phyloP scores from a whole-genome alignment of 2,113 vertebrate species.

The Hyaena hyaena region DNA sequence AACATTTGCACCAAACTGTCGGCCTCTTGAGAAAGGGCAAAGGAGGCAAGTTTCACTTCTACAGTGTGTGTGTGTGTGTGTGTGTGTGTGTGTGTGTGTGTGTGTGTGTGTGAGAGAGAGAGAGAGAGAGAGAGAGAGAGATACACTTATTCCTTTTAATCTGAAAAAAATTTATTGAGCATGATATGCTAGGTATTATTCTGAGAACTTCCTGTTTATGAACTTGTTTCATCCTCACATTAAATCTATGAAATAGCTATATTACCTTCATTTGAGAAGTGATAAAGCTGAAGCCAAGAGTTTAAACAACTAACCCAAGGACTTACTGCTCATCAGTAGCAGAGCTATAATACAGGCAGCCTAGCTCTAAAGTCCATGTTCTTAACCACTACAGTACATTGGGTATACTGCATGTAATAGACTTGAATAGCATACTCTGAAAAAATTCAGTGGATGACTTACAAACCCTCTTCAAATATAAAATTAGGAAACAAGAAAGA shows the following conservation, averaged over 20 bases:
- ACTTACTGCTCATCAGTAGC: background rate
- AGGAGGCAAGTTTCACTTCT: background rate
- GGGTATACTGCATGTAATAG: background rate
- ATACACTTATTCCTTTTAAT: background rate
- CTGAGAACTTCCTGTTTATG: slow-evolving; percentile 12
- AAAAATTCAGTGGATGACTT: background rate
- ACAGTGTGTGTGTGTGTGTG: background rate
- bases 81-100: background rate
- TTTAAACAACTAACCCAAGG: background rate
- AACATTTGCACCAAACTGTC: background rate
- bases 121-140: too few species aligned
- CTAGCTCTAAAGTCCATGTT: background rate
- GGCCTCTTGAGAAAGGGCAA: background rate
- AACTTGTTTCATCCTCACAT: slow-evolving; percentile 5
- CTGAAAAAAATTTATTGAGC: background rate
- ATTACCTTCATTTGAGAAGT: slow-evolving; percentile 26
- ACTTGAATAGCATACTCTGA: background rate
- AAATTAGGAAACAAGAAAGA: background rate
- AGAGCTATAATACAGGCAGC: background rate
- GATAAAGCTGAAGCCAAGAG: background rate
- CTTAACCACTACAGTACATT: background rate
- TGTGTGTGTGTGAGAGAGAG: too few species aligned
- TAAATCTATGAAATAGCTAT: background rate
- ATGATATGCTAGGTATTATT: background rate
- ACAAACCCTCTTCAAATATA: background rate